These are phyloP conservation scores for Enteromius argenteus DNA, from an alignment of 2,797 vertebrate species.

Conservation along the genomic window DNA sequence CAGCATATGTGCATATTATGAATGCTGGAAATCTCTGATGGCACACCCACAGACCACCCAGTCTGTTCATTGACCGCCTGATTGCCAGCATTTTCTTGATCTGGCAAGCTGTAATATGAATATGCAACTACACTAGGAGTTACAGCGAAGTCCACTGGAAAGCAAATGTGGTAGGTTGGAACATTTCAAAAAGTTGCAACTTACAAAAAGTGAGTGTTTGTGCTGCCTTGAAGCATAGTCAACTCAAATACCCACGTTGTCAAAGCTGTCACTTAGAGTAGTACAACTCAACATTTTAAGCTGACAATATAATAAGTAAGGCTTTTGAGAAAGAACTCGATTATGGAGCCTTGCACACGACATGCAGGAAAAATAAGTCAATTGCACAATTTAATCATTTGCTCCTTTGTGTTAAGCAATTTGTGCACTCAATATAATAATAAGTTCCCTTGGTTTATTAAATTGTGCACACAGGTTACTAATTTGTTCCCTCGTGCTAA, in stretches of 20 bases:
- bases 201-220: not conserved
- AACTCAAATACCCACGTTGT: not conserved
- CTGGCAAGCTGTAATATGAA: not conserved
- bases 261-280: not conserved
- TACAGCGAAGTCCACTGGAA: not conserved
- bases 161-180: not conserved
- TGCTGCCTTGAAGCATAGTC: not conserved
- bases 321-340: not conserved
- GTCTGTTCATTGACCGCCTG: not conserved
- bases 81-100: conserved; percentile 1
- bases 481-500: not conserved
- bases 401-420: not conserved
- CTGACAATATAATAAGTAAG: not conserved
- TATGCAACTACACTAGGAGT: not conserved
- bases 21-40: conserved; percentile 1
- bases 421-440: not conserved
- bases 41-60: not conserved
- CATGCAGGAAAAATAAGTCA: not conserved
- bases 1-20: conserved; percentile 25
- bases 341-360: not conserved
- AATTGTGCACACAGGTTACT: not conserved
- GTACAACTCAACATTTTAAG: not conserved
- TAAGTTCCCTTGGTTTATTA: not conserved
- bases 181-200: not conserved
- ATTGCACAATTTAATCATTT: not conserved